These are phyloP conservation scores for Dryobates pubescens DNA, from an alignment of 2,797 vertebrate genomes.

Conservation along the genomic window DNA sequence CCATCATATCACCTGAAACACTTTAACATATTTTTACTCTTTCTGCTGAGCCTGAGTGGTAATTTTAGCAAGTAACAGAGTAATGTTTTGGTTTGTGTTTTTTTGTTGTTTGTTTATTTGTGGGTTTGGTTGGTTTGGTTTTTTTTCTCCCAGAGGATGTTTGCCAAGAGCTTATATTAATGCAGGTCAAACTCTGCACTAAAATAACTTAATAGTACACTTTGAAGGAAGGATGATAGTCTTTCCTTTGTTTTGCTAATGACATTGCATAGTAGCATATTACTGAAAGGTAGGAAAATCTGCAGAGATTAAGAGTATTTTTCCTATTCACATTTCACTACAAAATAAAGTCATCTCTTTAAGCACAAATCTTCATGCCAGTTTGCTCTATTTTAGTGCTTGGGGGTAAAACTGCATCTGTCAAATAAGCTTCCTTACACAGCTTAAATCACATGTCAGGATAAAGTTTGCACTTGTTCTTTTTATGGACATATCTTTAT, in stretches of 20 bases:
- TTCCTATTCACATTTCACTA: neutral
- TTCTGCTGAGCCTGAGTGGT: neutral
- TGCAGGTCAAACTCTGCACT: neutral
- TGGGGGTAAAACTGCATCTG: neutral
- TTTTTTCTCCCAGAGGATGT: neutral
- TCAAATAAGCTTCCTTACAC: slow-evolving; percentile 11
- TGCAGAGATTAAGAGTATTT: slow-evolving; percentile 5
- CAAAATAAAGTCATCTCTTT: neutral
- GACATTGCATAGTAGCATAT: neutral
- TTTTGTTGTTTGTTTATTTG: too few relatives aligned
- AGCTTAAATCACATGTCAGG: slow-evolving; percentile 25
- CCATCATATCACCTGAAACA: neutral
- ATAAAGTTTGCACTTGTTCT: slow-evolving; percentile 26
- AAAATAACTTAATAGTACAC: neutral
- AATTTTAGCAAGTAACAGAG: slow-evolving; percentile 10
- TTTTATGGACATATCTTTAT: slow-evolving; percentile 27
- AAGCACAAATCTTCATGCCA: neutral
- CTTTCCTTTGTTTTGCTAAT: slow-evolving; percentile 35
- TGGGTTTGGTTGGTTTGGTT: neutral
- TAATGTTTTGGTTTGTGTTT: neutral
- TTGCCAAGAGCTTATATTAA: slow-evolving; percentile 25
- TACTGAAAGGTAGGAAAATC: slow-evolving; percentile 16
- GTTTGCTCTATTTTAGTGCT: neutral
- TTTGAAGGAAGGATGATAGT: neutral
- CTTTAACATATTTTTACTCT: neutral